Evolutionary conservation across 2,113 vertebrate genomes (phyloP), one percentile per base, ranked within the genome.

Genomic region (Mesocricetus auratus): DNA sequence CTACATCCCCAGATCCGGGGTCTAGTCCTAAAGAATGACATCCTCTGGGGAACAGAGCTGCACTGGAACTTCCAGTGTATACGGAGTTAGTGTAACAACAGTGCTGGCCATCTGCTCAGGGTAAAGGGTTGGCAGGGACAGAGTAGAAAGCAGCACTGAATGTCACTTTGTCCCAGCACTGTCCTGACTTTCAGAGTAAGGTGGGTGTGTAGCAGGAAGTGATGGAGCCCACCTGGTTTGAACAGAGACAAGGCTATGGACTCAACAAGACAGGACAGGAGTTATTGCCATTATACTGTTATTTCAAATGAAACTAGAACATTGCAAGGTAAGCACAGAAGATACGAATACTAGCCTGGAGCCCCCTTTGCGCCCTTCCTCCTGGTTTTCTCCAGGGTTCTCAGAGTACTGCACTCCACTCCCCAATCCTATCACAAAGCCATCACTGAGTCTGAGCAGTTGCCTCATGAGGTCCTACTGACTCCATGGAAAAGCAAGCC

Each of bases 231-330:
- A 36, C 66, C 56, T 50, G 53, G 58, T 74, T 50, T 56, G n/a
- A 17, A 86, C n/a, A 82, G 39, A 7, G 17, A 13, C 2, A 7
- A 77, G 19, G 31, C 21, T 47, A 17, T 13, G 11, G 77, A 77
- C 56, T 56, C 79, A 29, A 82, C 0, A 19, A 11, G 10, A n/a
- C 26, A 71, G 53, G 29, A 94, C 86, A 42, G 26, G 39, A 68
- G 22, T 53, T 90, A 69, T 15, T 68, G 69, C 10, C 69, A 74
- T 16, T 39, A 71, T 16, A 68, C 36, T 26, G 13, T n/a, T 56
- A 26, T 64, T 74, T 66, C 88, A 91, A 82, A 86, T 45, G 36
- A 93, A 89, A 89, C 75, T 31, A 85, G 19, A 85, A 60, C 66
- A 88, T 56, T 42, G 36, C 50, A 86, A 24, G 53, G n/a, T 73